phyloP scores from a whole-genome alignment of 2,797 vertebrate species.

The Percopsis omiscomaycus region DNA sequence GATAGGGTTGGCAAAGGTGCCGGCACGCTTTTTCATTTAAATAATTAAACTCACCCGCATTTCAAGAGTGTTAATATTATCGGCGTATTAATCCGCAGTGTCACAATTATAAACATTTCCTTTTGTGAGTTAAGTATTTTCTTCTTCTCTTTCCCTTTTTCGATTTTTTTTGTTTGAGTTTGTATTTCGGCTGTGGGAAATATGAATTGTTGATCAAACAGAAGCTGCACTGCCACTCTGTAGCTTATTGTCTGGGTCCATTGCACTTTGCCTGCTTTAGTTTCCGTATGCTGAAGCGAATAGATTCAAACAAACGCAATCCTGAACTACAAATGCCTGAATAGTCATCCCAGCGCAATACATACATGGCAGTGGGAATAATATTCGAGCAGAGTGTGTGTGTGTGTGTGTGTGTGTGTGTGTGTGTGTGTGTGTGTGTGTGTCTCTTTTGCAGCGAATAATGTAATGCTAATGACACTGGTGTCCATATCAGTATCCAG shows the following conservation, averaged over 20 bases:
- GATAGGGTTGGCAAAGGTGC: slow-evolving; percentile 85
- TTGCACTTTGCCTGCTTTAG: slow-evolving; percentile 28
- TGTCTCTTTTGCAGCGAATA: too few species aligned
- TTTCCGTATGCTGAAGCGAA: slow-evolving; percentile 30
- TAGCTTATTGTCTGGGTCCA: slow-evolving; percentile 21
- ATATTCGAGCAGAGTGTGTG: too few species aligned
- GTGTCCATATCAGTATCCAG: too few species aligned
- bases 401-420: neutral
- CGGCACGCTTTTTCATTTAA: slow-evolving; percentile 78
- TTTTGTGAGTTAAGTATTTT: slow-evolving; percentile 3
- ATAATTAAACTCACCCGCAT: slow-evolving; percentile 76
- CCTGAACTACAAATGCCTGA: slow-evolving; percentile 65
- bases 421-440: neutral
- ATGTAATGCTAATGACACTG: too few species aligned
- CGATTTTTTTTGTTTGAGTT: slow-evolving; percentile 22
- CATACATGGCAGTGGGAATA: slow-evolving; percentile 8
- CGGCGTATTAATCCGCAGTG: slow-evolving; percentile 24
- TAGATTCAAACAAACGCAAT: slow-evolving; percentile 53
- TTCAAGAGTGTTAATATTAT: slow-evolving; percentile 52
- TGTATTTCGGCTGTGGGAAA: neutral
- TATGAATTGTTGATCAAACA: slow-evolving; percentile 12
- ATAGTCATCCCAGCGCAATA: slow-evolving; percentile 50
- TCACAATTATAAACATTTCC: slow-evolving; percentile 10
- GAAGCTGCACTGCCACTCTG: neutral
- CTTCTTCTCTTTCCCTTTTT: slow-evolving; percentile 22